Percentiles rank a stretch among this genome's conserved stretches.
Evolutionary conservation across 2,888 invertebrate genomes (phyloP).

Genomic region (Lochmaea capreae): DNA sequence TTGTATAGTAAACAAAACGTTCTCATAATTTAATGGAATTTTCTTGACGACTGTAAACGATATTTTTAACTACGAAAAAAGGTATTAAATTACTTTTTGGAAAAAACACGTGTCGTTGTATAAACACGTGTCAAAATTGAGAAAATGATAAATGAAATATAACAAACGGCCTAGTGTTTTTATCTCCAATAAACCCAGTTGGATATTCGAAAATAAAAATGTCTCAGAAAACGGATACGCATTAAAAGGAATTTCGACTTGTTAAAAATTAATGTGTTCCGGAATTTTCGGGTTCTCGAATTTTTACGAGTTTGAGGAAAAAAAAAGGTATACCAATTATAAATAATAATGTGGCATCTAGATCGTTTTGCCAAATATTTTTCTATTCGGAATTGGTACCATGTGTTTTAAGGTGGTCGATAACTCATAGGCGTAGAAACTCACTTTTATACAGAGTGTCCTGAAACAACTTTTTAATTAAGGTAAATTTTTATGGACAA

Average conservation of each 20-base stretch:
- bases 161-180: conserved; percentile 49
- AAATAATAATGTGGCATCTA: conserved; percentile 3
- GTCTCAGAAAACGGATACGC: conserved; percentile 48
- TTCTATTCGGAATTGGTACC: conserved; percentile 22
- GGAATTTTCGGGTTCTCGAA: conserved; percentile 37
- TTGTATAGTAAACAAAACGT: not conserved
- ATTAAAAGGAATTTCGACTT: conserved; percentile 53
- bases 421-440: not conserved
- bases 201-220: conserved; percentile 42
- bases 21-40: conserved; percentile 8
- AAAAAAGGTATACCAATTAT: conserved; percentile 50
- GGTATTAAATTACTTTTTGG: conserved; percentile 48
- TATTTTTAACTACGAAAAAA: conserved; percentile 41
- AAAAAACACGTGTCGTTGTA: conserved; percentile 55
- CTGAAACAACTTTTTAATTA: too few species aligned
- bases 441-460: too few species aligned
- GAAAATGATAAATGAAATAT: conserved; percentile 53
- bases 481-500: too few species aligned
- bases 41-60: conserved; percentile 31
- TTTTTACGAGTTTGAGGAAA: conserved; percentile 44
- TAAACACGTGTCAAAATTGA: conserved; percentile 57
- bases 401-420: conserved; percentile 41
- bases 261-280: conserved; percentile 53
- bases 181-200: conserved; percentile 37
- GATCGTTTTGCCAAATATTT: conserved; percentile 44